phyloP scores from a whole-genome alignment of 2,113 vertebrate genomes.

The Hepsetus odoe region DNA sequence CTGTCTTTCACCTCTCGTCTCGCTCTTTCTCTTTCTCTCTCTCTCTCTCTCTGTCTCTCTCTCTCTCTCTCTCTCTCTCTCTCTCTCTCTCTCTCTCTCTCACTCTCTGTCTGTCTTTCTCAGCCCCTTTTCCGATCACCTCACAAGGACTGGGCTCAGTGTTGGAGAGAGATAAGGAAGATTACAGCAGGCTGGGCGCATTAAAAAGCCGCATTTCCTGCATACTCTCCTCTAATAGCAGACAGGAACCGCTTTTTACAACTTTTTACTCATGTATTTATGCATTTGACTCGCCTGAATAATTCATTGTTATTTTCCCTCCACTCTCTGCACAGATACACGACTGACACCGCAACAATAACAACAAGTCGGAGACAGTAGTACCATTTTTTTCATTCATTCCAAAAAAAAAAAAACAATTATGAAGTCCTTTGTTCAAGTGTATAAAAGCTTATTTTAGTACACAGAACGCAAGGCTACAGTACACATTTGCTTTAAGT shows the following conservation, averaged over 20 bases:
- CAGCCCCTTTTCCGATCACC: constrained; percentile 35
- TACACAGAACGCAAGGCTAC: neutral
- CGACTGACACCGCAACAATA: constrained; percentile 30
- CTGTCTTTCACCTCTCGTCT: constrained; percentile 26
- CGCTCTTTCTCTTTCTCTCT: constrained; percentile 2
- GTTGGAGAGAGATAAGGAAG: constrained; percentile 58
- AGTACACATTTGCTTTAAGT: neutral
- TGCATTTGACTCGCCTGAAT: constrained; percentile 55
- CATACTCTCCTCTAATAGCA: constrained; percentile 32
- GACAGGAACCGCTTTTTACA: constrained; percentile 44
- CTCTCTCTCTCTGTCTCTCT: constrained; percentile 4
- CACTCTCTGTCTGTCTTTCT: constrained; percentile 8
- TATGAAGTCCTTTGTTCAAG: neutral
- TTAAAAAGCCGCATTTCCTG: constrained; percentile 49
- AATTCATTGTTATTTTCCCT: constrained; percentile 57
- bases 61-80: neutral
- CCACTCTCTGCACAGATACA: constrained; percentile 1
- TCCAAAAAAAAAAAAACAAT: neutral
- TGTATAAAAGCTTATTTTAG: neutral
- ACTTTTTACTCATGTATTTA: constrained; percentile 58
- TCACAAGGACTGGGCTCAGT: constrained; percentile 43
- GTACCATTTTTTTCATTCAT: neutral
- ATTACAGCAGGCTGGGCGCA: constrained; percentile 49
- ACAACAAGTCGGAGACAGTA: constrained; percentile 1
- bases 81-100: constrained; percentile 2